Base-by-base conservation (phyloP, 2,888 invertebrate genomes). In the Amphipyra tragopoginis region DNA sequence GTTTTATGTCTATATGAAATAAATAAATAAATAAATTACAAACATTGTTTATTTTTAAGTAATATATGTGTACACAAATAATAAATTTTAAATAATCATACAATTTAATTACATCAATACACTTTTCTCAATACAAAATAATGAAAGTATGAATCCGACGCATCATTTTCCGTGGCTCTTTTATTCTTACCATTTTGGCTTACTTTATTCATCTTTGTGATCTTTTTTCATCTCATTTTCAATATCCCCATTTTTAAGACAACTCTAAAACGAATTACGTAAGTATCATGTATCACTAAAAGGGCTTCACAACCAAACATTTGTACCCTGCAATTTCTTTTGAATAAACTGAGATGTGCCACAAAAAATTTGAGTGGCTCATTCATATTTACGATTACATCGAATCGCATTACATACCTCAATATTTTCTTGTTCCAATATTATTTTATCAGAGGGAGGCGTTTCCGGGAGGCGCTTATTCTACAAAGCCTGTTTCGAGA, bases 351-450 rank as follows among this genome's bases (percentile, higher is more conserved):
- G 54, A 76, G 63, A 68, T 58, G 72, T 61, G 76, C 64, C 58
- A 81, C 85, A 85, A 84, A 85, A 81, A 80, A 45, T 80, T n/a
- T 80, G 70, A 83, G 80, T 69, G 68, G 65, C 75, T 72, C 81
- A 81, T 84, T 81, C 74, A 75, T 79, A 77, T 85, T 85, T 86
- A 84, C 79, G 86, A 78, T 79, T 80, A 79, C 68, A 73, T 76
- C 80, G 55, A 77, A 77, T 75, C 72, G 65, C 77, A 77, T 84
- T 81, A 85, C 81, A 76, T 79, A 83, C 78, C 77, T 79, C 81
- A 73, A 82, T 84, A 82, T 83, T 80, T 78, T 65, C 76, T 81
- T 81, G 75, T 84, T 84, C 78, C 80, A 81, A 86, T 86, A 82
- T 81, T 81, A 81, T 83, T 83, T 82, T 82, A 80, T 80, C 79